Evolutionary conservation across 2,888 invertebrate species (phyloP).

Genomic region (Drosophila incognita): DNA sequence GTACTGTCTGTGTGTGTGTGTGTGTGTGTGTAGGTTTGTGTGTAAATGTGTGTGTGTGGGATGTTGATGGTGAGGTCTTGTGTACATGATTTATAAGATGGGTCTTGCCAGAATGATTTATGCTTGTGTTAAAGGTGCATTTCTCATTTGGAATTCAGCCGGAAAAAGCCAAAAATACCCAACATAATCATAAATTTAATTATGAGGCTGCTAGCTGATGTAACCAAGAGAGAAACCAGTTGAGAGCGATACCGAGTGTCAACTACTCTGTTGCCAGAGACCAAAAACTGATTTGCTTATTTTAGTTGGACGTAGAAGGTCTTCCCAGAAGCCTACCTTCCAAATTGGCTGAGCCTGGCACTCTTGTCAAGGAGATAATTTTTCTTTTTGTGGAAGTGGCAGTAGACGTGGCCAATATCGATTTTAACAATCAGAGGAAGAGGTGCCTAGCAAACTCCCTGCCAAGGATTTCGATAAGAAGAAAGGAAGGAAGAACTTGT

Average conservation of each 20-base stretch:
- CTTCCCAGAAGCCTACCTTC: too few species aligned
- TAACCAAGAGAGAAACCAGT: too few species aligned
- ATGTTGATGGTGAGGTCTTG: constrained; percentile 6
- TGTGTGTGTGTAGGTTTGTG: background rate
- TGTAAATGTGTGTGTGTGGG: background rate
- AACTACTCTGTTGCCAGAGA: background rate
- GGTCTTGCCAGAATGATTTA: constrained; percentile 30
- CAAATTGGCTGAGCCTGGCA: background rate
- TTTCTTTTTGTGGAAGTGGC: background rate
- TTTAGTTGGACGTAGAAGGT: background rate
- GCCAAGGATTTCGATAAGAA: background rate
- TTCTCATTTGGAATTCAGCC: constrained; percentile 20
- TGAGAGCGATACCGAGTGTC: background rate
- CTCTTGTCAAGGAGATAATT: background rate
- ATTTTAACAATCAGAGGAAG: background rate
- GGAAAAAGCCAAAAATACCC: constrained; percentile 3
- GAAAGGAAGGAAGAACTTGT: too few species aligned
- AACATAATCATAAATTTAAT: constrained; percentile 20
- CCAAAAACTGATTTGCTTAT: background rate
- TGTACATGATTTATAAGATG: constrained; percentile 51
- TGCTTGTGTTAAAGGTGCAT: constrained; percentile 6
- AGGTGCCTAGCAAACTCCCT: background rate
- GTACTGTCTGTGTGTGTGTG: background rate
- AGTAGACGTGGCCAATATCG: background rate
- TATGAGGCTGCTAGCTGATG: background rate